Evolutionary conservation across 2,797 vertebrate genomes (phyloP), one percentile per base, ranked within the genome.

Genomic region (Sebastes baramenuke): DNA sequence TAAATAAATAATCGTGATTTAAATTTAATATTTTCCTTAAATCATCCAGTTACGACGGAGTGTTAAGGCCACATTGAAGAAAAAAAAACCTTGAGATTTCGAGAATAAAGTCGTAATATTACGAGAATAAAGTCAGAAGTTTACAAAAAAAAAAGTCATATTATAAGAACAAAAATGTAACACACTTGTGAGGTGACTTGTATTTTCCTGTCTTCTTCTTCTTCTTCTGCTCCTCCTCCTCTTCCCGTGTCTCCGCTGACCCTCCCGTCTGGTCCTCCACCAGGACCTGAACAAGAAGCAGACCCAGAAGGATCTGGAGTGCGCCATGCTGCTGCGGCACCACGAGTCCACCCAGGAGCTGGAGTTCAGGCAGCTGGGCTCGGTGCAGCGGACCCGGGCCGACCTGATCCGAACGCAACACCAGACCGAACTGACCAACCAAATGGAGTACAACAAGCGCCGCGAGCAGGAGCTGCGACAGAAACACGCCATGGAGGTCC

Each of bases 251-350:
- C 20, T 24, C 18, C 3, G 2, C 46, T 49, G 42, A 46, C 42
- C 42, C 14, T 46, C 14, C 6, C 14, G 14, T 18, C 42, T 30
- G 10, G 6, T 65, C 16, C 25, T 25, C 52, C 62, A 0, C 16
- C 75, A 98, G 97, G 97, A 98, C 85, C 94, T 98, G 91, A 98
- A 98, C 80, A 97, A 97, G 95, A 97, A 98, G 87, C 97, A 98
- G 94, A 97, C 97, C 1, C 96, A 97, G 94, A 97, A 97, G 93
- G 97, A 98, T 79, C 94, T 97, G 90, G 97, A 98, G 89, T 97
- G 97, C 10, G 97, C 97, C 4, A 94, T 97, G 96, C 89, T 98
- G 78, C 93, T 97, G 71, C 95, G 97, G 30, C 97, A 98, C 90
- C 97, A 98, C 27, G 97, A 98, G 91, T 96, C 97, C 65, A 97